These are phyloP conservation scores for Kryphioiulus occultus DNA, from an alignment of 2,888 invertebrate species.

Conservation along the genomic window DNA sequence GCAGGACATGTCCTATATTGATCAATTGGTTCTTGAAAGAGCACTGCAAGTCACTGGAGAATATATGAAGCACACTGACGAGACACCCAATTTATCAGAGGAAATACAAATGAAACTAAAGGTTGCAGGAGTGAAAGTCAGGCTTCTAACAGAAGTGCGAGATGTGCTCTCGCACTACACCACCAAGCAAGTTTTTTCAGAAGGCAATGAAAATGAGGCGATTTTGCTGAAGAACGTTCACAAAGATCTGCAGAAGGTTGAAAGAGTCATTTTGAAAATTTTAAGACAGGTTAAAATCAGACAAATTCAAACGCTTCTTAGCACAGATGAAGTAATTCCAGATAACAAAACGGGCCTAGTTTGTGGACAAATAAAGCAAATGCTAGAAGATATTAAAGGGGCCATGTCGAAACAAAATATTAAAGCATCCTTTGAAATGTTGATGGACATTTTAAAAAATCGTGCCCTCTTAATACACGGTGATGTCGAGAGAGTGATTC, in stretches of 20 bases:
- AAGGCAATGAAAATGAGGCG: background rate
- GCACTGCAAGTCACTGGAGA: background rate
- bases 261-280: background rate
- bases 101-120: background rate
- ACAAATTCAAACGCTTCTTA: background rate
- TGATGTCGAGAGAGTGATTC: background rate
- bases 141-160: background rate
- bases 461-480: no score
- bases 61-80: background rate
- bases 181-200: background rate
- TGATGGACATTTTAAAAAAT: background rate
- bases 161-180: background rate
- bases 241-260: background rate
- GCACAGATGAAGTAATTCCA: background rate
- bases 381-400: background rate
- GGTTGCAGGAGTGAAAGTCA: background rate
- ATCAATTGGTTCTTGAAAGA: background rate
- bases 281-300: background rate
- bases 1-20: background rate
- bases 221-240: background rate
- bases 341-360: no score
- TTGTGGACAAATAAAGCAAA: background rate
- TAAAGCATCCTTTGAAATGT: background rate
- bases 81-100: background rate
- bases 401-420: background rate